phyloP scores from a whole-genome alignment of 2,797 vertebrate species.

The Propithecus deckenii region DNA sequence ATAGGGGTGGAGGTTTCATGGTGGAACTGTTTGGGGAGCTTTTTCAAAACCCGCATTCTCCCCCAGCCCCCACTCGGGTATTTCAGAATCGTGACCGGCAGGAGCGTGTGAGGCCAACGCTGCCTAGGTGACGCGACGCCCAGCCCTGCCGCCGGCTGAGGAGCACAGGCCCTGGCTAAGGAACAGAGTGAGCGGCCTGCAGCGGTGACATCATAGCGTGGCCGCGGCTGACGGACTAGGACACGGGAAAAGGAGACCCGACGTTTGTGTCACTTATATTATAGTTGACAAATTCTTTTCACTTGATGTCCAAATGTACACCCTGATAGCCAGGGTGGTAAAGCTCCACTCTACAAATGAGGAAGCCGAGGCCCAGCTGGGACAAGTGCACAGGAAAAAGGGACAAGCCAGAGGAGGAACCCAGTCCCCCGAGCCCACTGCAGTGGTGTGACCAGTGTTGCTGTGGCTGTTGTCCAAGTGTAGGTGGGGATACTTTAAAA shows the following conservation, averaged over 20 bases:
- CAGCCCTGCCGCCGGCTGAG: neutral
- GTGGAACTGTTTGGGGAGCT: neutral
- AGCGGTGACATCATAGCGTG: accelerated
- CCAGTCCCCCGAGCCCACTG: neutral
- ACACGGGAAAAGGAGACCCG: neutral
- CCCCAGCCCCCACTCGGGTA: no score
- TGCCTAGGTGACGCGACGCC: neutral
- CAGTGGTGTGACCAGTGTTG: neutral
- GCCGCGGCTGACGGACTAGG: neutral
- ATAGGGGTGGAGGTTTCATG: neutral
- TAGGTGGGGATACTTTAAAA: neutral
- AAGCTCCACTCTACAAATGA: neutral
- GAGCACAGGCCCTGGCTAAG: no score
- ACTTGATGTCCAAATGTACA: neutral
- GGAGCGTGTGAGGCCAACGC: neutral
- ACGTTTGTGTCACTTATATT: neutral
- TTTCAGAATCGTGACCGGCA: neutral
- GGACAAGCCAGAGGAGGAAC: neutral
- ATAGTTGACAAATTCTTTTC: neutral
- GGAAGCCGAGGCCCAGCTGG: neutral
- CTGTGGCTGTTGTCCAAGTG: no score
- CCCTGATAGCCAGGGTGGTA: neutral
- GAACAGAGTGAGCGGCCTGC: neutral
- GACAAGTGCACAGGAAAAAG: neutral
- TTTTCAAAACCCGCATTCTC: neutral